These are phyloP conservation scores for Pollenia griseotomentosa DNA, from an alignment of 2,888 invertebrate genomes.

Conservation along the genomic window DNA sequence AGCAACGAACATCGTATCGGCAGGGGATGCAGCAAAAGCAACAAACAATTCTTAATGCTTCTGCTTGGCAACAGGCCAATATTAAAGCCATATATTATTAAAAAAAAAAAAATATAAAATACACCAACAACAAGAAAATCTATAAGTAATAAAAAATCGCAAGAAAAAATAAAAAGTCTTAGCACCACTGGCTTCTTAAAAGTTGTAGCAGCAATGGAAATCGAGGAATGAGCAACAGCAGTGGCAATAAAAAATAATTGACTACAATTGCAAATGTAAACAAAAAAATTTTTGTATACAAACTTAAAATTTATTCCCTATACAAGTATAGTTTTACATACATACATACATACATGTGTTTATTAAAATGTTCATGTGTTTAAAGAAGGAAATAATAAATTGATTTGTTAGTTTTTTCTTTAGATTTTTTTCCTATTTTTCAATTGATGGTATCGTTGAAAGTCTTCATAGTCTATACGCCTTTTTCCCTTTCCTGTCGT, in stretches of 20 bases:
- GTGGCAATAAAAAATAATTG: slow-evolving; percentile 57
- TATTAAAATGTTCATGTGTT: not conserved
- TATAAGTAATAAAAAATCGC: slow-evolving; percentile 57
- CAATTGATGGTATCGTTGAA: slow-evolving; percentile 72
- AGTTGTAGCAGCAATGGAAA: slow-evolving; percentile 37
- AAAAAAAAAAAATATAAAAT: slow-evolving; percentile 48
- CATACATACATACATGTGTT: not conserved
- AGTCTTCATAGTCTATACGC: slow-evolving; percentile 83
- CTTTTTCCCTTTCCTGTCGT: slow-evolving; percentile 85
- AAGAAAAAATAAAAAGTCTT: slow-evolving; percentile 40
- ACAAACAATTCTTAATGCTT: slow-evolving; percentile 65
- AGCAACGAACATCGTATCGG: slow-evolving; percentile 41
- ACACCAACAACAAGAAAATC: slow-evolving; percentile 52
- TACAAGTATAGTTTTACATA: not conserved
- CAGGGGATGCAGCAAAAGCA: slow-evolving; percentile 26
- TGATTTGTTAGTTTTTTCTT: slow-evolving; percentile 45
- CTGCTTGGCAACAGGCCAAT: slow-evolving; percentile 71
- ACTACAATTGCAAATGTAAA: slow-evolving; percentile 68
- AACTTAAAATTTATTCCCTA: slow-evolving; percentile 9
- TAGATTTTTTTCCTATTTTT: not conserved
- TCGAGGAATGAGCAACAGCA: slow-evolving; percentile 39
- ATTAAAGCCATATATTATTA: slow-evolving; percentile 59
- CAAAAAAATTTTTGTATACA: slow-evolving; percentile 46
- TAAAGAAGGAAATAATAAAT: slow-evolving; percentile 53
- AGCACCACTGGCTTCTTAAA: slow-evolving; percentile 32